Percentiles rank a stretch among this genome's conserved stretches.
Evolutionary conservation across 2,113 vertebrate species (phyloP).

Genomic region (Nothoprocta pentlandii): DNA sequence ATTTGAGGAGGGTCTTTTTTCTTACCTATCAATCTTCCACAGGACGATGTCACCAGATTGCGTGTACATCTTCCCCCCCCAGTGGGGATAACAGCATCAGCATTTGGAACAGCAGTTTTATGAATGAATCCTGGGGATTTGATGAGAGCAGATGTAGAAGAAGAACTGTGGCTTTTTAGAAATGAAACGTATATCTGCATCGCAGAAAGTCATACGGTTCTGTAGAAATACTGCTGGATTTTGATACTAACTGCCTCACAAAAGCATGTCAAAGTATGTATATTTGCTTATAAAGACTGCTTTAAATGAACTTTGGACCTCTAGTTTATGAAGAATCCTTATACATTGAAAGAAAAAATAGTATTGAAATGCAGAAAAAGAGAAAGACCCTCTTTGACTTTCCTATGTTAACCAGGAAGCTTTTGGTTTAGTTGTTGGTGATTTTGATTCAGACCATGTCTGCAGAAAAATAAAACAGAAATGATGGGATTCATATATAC

Average conservation of each 20-base stretch:
- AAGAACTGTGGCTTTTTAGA: slow-evolving; percentile 42
- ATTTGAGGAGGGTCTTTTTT: slow-evolving; percentile 23
- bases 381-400: slow-evolving; percentile 30
- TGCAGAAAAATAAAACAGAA: slow-evolving; percentile 53
- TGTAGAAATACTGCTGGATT: slow-evolving; percentile 44
- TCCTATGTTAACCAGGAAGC: slow-evolving; percentile 17
- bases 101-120: slow-evolving; percentile 44
- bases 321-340: slow-evolving; percentile 42
- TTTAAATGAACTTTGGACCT: slow-evolving; percentile 56
- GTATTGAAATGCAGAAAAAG: slow-evolving; percentile 17
- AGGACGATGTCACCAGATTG: not conserved
- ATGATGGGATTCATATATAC: slow-evolving; percentile 35
- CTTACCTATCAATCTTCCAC: slow-evolving; percentile 27
- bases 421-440: not conserved
- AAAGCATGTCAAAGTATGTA: slow-evolving; percentile 76
- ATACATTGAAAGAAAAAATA: slow-evolving; percentile 20
- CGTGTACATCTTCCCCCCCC: slow-evolving; percentile 8
- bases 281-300: slow-evolving; percentile 71
- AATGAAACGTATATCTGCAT: slow-evolving; percentile 44
- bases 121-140: slow-evolving; percentile 69
- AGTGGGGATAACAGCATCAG: slow-evolving; percentile 1
- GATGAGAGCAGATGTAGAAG: slow-evolving; percentile 43
- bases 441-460: slow-evolving; percentile 63
- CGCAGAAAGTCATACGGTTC: slow-evolving; percentile 28
- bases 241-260: slow-evolving; percentile 64